Percentiles rank a stretch among this genome's conserved stretches.
These are phyloP conservation scores for Sarotherodon lohbergeri DNA, from an alignment of 2,113 vertebrate species.

Conservation along the genomic window DNA sequence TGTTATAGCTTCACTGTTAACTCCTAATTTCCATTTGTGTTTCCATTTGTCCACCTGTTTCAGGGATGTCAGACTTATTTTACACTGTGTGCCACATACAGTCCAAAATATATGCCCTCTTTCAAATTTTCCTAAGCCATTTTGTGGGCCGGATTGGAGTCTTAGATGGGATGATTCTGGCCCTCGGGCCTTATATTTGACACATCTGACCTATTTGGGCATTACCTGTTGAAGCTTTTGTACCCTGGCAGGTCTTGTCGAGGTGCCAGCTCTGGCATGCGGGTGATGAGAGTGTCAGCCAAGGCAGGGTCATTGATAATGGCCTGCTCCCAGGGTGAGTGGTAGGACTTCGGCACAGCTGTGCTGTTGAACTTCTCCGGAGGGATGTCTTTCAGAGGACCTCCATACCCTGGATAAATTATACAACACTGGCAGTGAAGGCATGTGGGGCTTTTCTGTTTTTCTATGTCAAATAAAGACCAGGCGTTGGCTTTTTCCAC, in stretches of 20 bases:
- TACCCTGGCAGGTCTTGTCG: conserved; percentile 78
- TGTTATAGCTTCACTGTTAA: background rate
- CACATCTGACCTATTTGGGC: background rate
- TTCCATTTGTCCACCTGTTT: background rate
- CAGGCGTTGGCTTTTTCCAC: background rate
- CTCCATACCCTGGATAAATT: conserved; percentile 79
- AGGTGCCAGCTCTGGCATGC: conserved; percentile 77
- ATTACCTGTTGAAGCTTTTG: conserved; percentile 96
- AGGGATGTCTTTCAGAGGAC: conserved; percentile 89
- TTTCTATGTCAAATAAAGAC: background rate
- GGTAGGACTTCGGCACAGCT: conserved; percentile 88
- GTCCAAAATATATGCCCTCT: background rate
- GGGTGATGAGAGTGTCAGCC: conserved; percentile 73
- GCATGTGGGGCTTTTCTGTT: background rate
- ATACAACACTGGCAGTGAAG: background rate
- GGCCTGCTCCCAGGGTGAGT: conserved; percentile 92
- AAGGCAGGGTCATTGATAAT: conserved; percentile 81
- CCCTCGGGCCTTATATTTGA: background rate
- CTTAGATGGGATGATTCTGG: background rate
- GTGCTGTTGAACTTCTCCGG: conserved; percentile 92
- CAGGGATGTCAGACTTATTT: background rate
- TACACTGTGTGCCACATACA: background rate
- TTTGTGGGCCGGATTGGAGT: background rate
- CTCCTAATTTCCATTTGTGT: background rate
- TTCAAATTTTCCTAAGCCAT: background rate